These are phyloP conservation scores for Sinocyclocheilus maitianheensis DNA, from an alignment of 2,113 vertebrate species.

Conservation along the genomic window DNA sequence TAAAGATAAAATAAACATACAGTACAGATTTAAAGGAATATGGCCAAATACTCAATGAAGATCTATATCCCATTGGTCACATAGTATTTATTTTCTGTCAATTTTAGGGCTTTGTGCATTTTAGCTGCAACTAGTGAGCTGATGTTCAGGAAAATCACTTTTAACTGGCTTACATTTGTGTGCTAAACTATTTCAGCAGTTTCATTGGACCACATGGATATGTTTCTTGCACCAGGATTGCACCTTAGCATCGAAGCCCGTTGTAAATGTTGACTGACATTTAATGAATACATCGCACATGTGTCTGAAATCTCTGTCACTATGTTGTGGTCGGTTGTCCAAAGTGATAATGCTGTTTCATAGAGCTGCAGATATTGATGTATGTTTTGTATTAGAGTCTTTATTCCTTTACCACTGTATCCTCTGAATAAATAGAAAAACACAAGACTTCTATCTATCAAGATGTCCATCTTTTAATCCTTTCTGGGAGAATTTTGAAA, in stretches of 20 bases:
- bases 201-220: background rate
- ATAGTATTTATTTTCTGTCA: background rate
- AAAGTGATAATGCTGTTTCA: constrained; percentile 47
- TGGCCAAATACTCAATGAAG: background rate
- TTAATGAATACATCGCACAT: background rate
- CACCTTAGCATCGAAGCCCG: background rate
- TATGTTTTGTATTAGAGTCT: constrained; percentile 63
- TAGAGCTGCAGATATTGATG: constrained; percentile 43
- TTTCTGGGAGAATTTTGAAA: background rate
- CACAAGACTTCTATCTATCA: constrained; percentile 47
- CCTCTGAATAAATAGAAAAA: constrained; percentile 60
- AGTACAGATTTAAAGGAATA: background rate
- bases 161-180: constrained; percentile 2
- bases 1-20: background rate
- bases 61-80: background rate
- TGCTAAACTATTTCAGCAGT: constrained; percentile 1
- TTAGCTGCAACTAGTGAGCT: background rate
- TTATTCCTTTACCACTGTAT: constrained; percentile 60
- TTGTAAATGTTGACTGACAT: background rate
- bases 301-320: constrained; percentile 23
- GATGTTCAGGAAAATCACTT: background rate
- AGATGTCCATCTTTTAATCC: constrained; percentile 6
- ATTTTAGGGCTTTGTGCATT: background rate
- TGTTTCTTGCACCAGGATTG: background rate
- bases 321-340: constrained; percentile 27